A percentile compares a stretch with the other conserved stretches of the same genome.
Evolutionary conservation across 2,113 vertebrate species (phyloP).

Genomic region (Physeter macrocephalus): DNA sequence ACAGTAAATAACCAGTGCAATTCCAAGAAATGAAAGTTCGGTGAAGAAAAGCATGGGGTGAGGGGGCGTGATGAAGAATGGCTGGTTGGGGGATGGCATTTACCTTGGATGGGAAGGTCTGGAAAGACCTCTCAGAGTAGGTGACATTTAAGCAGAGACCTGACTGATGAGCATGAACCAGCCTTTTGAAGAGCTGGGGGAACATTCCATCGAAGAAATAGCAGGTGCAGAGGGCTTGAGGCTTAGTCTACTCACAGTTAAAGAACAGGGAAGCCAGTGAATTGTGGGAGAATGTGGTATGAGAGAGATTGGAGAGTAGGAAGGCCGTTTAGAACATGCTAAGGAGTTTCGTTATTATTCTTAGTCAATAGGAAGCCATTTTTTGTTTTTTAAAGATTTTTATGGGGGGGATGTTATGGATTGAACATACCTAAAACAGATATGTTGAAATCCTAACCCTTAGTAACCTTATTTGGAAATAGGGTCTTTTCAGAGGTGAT

Average conservation of each 20-base stretch:
- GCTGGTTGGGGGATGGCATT: neutral
- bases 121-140: neutral
- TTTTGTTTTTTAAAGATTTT: neutral
- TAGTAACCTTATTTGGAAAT: neutral
- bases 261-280: neutral
- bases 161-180: neutral
- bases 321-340: neutral
- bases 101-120: neutral
- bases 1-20: neutral
- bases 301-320: neutral
- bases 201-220: neutral
- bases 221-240: neutral
- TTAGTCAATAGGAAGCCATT: neutral
- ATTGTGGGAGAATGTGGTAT: fast-evolving
- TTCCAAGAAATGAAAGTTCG: neutral
- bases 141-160: neutral
- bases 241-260: neutral
- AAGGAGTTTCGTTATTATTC: neutral
- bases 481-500: neutral
- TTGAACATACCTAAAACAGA: neutral
- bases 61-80: neutral
- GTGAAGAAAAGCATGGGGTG: neutral
- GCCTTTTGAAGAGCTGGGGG: neutral
- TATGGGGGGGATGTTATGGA: neutral
- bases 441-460: neutral